phyloP scores from a whole-genome alignment of 2,797 vertebrate species.

The Lepidocolaptes lacrymiger region DNA sequence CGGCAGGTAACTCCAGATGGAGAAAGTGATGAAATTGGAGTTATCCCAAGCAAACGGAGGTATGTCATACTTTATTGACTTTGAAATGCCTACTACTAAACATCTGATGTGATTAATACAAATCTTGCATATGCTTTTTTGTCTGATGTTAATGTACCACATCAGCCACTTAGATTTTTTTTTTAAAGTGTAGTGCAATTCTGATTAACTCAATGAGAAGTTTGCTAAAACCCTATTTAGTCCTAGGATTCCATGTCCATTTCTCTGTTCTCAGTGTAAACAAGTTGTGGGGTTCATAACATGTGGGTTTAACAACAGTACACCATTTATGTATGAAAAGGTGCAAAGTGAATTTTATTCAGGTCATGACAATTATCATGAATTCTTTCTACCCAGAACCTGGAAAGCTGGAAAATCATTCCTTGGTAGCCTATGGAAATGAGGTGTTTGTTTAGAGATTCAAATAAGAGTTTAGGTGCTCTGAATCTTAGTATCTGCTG shows the following conservation, averaged over 20 bases:
- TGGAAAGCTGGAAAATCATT: background rate
- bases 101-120: background rate
- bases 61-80: slow-evolving; percentile 47
- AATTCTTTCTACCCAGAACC: background rate
- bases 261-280: background rate
- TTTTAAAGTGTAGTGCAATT: background rate
- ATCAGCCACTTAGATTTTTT: background rate
- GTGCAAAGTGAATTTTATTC: background rate
- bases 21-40: slow-evolving; percentile 93
- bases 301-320: background rate
- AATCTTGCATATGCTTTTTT: background rate
- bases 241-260: background rate
- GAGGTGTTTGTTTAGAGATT: background rate
- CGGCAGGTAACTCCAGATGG: slow-evolving; percentile 89
- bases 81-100: background rate
- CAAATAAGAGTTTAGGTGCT: background rate
- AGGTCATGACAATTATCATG: background rate
- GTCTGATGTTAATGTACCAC: background rate
- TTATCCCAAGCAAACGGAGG: slow-evolving; percentile 98
- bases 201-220: background rate
- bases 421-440: background rate
- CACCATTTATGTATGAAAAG: background rate
- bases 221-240: background rate
- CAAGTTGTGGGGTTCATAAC: background rate
- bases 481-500: background rate